phyloP scores from a whole-genome alignment of 2,113 vertebrate species.

The Arenaria interpres region DNA sequence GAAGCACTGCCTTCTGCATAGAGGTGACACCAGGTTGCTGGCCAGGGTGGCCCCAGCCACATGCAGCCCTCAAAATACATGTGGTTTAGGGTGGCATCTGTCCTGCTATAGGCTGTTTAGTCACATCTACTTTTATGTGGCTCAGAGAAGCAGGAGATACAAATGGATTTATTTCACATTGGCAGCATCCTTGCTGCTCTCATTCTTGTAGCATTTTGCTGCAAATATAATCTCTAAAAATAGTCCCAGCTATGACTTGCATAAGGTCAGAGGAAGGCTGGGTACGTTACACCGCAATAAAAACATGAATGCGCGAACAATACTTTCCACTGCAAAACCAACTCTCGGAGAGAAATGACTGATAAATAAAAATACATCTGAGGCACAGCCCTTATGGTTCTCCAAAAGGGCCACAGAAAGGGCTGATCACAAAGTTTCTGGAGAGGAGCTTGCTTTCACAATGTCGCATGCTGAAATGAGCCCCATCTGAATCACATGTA shows the following conservation, averaged over 20 bases:
- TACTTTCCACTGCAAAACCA: constrained; percentile 43
- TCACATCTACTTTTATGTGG: not conserved
- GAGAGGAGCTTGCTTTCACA: not conserved
- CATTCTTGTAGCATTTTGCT: constrained; percentile 60
- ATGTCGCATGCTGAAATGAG: not conserved
- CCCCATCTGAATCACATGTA: not conserved
- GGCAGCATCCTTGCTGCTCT: constrained; percentile 26
- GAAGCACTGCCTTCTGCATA: not conserved
- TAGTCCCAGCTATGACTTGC: constrained; percentile 63
- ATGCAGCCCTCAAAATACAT: not conserved
- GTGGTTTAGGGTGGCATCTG: not conserved
- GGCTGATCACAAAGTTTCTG: not conserved
- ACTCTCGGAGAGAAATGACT: not conserved
- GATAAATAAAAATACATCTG: not conserved
- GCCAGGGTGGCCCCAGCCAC: not conserved
- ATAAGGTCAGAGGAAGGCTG: constrained; percentile 60
- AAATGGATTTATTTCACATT: constrained; percentile 23
- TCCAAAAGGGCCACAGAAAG: not conserved
- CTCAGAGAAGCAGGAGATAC: not conserved
- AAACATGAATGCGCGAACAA: constrained; percentile 8
- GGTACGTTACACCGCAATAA: constrained; percentile 12
- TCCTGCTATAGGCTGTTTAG: not conserved
- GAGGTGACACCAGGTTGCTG: not conserved
- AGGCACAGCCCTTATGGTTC: not conserved
- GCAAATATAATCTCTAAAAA: constrained; percentile 67